These are phyloP conservation scores for Cepaea hortensis DNA, from an alignment of 2,888 invertebrate species.

Conservation along the genomic window DNA sequence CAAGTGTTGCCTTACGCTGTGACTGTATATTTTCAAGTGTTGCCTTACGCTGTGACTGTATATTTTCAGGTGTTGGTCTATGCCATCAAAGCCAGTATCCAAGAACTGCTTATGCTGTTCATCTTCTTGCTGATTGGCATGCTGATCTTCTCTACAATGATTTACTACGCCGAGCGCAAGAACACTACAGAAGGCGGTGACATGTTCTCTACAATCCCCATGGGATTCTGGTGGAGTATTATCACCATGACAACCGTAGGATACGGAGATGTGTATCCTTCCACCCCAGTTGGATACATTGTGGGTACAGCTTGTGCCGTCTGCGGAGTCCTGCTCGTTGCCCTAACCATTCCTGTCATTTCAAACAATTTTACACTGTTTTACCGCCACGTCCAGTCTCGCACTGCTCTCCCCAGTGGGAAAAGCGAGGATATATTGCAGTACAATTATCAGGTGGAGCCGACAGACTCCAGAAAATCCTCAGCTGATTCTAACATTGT, in stretches of 20 bases:
- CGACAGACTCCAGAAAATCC: slow-evolving; percentile 17
- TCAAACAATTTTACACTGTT: slow-evolving; percentile 75
- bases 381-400: slow-evolving; percentile 72
- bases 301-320: slow-evolving; percentile 73
- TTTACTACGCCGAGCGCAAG: slow-evolving; percentile 75
- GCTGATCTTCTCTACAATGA: slow-evolving; percentile 75
- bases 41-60: too few relatives aligned
- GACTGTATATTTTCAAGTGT: too few relatives aligned
- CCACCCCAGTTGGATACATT: slow-evolving; percentile 69
- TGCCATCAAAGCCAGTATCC: slow-evolving; percentile 76
- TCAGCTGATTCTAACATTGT: slow-evolving; percentile 32
- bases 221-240: slow-evolving; percentile 77
- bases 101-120: slow-evolving; percentile 74
- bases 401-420: slow-evolving; percentile 50
- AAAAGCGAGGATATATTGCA: slow-evolving; percentile 19
- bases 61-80: slow-evolving; percentile 75
- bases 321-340: slow-evolving; percentile 72
- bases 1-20: too few relatives aligned
- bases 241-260: slow-evolving; percentile 76
- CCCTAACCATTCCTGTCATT: slow-evolving; percentile 74
- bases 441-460: background rate
- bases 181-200: slow-evolving; percentile 62
- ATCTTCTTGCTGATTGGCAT: slow-evolving; percentile 75
- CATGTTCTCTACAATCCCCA: slow-evolving; percentile 74
- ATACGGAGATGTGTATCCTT: slow-evolving; percentile 73